Conservation (phyloP, 2,113 vertebrate species). For the Carettochelys insculpta region DNA sequence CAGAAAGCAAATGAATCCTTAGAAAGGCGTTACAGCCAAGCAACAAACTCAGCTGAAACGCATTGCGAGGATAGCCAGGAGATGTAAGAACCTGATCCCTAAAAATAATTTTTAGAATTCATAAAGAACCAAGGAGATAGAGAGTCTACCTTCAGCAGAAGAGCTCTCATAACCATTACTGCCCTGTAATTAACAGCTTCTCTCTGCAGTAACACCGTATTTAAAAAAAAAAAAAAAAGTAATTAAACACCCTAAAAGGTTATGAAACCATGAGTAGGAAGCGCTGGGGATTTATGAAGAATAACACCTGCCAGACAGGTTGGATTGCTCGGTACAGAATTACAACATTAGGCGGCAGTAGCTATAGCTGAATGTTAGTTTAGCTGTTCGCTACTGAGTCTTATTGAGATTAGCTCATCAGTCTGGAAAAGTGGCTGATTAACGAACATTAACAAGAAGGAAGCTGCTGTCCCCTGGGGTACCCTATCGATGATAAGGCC, state of each 20-base stretch:
- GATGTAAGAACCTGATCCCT: background rate
- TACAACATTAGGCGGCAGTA: background rate
- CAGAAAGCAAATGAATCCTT: too few relatives aligned
- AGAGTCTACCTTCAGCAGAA: background rate
- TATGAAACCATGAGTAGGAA: conserved; percentile 58
- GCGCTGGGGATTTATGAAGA: background rate
- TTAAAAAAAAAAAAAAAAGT: conserved; percentile 14
- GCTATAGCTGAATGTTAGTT: conserved; percentile 9
- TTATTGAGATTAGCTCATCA: background rate
- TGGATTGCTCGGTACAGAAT: conserved; percentile 37
- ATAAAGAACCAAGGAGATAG: background rate
- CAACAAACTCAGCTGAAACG: background rate
- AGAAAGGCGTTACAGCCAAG: too few relatives aligned
- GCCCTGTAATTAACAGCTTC: background rate
- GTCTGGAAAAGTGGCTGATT: background rate
- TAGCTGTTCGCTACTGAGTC: background rate
- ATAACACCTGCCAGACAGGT: conserved; percentile 53
- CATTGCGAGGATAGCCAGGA: background rate
- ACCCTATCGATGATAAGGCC: background rate
- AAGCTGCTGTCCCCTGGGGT: background rate
- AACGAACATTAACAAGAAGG: background rate
- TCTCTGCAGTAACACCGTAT: background rate
- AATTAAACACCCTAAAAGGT: conserved; percentile 23
- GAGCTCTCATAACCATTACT: background rate
- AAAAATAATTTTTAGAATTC: background rate